phyloP scores from a whole-genome alignment of 1,140 invertebrate genomes.

The Helicoverpa zea region DNA sequence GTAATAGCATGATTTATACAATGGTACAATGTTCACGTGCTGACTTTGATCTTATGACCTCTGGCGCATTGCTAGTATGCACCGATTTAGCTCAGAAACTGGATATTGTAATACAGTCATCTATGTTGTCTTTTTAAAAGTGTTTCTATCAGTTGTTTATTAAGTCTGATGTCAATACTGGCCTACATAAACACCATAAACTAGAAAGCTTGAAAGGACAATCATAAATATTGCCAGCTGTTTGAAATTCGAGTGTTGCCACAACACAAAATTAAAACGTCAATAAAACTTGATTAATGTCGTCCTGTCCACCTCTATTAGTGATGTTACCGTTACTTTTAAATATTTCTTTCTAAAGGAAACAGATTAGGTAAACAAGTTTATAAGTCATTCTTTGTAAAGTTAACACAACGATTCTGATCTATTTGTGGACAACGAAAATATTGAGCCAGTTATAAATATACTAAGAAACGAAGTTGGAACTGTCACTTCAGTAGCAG shows the following conservation, averaged over 20 bases:
- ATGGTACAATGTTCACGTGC: too few relatives aligned
- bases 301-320: background rate
- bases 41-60: too few relatives aligned
- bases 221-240: slow-evolving; percentile 11
- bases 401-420: slow-evolving; percentile 22
- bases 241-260: slow-evolving; percentile 22
- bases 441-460: slow-evolving; percentile 36
- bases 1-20: too few relatives aligned
- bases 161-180: too few relatives aligned
- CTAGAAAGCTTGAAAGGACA: background rate
- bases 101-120: too few relatives aligned
- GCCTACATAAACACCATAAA: too few relatives aligned
- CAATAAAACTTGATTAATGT: slow-evolving; percentile 27
- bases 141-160: too few relatives aligned
- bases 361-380: slow-evolving; percentile 36
- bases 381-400: slow-evolving; percentile 35
- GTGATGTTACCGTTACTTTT: background rate
- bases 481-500: slow-evolving; percentile 2
- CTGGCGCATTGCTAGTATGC: too few relatives aligned
- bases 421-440: slow-evolving; percentile 41
- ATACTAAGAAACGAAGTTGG: background rate
- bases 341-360: background rate
- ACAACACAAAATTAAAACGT: background rate
- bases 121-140: too few relatives aligned
- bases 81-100: too few relatives aligned